These are phyloP conservation scores for Sipha flava DNA, from an alignment of 1,140 invertebrate genomes.

Conservation along the genomic window DNA sequence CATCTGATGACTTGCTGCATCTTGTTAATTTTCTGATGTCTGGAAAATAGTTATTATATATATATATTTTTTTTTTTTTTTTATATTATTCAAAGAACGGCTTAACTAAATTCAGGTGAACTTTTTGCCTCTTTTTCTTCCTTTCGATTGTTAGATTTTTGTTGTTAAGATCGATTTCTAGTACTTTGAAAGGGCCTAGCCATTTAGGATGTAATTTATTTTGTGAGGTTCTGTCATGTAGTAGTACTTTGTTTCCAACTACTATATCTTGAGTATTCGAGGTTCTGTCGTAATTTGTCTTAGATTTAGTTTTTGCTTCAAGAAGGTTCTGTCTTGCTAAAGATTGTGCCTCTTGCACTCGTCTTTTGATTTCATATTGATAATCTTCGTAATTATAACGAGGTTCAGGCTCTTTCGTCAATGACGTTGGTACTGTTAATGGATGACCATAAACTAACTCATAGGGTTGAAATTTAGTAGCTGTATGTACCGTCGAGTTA, in stretches of 20 bases:
- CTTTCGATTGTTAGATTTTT: background rate
- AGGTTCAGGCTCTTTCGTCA: background rate
- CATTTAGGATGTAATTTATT: background rate
- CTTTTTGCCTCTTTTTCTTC: background rate
- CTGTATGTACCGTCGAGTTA: constrained; percentile 43
- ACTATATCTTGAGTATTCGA: background rate
- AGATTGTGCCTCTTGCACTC: constrained; percentile 39
- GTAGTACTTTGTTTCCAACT: background rate
- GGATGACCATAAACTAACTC: constrained; percentile 23
- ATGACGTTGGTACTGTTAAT: background rate
- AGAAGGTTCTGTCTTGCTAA: constrained; percentile 40
- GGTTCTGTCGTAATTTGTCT: constrained; percentile 39
- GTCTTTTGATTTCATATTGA: constrained; percentile 19
- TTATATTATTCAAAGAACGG: background rate
- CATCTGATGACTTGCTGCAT: background rate
- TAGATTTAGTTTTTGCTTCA: constrained; percentile 38
- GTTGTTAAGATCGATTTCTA: background rate
- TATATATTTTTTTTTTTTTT: too few species aligned
- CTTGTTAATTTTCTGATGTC: background rate
- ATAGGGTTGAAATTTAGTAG: constrained; percentile 43
- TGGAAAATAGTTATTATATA: background rate
- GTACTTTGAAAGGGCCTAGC: background rate
- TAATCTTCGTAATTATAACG: background rate
- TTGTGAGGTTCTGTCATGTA: background rate
- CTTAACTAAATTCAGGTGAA: background rate